Evolutionary conservation across 2,888 invertebrate species (phyloP).

Genomic region (Tholera decimalis): DNA sequence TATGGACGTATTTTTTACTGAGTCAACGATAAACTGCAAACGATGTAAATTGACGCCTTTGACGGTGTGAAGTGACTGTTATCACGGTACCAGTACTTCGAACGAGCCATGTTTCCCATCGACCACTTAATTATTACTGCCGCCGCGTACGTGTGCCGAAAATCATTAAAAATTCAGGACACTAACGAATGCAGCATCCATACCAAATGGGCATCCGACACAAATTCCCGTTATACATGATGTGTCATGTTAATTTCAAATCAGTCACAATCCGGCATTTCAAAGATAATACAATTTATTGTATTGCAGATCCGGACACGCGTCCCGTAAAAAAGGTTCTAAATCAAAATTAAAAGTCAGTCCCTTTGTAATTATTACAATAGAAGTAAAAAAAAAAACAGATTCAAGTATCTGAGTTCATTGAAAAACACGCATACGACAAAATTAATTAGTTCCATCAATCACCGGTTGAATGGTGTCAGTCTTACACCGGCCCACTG

Average conservation of each 20-base stretch:
- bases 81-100: conserved; percentile 38
- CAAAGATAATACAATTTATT: conserved; percentile 55
- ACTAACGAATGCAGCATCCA: conserved; percentile 43
- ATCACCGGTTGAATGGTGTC: conserved; percentile 87
- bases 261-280: conserved; percentile 51
- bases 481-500: conserved; percentile 82
- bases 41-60: conserved; percentile 61
- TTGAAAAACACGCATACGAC: conserved; percentile 81
- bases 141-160: conserved; percentile 21
- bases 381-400: conserved; percentile 73
- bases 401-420: conserved; percentile 83
- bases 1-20: conserved; percentile 58
- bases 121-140: conserved; percentile 42
- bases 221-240: conserved; percentile 28
- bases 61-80: conserved; percentile 44
- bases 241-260: conserved; percentile 42
- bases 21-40: conserved; percentile 55
- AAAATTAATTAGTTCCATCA: conserved; percentile 91
- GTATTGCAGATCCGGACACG: conserved; percentile 41
- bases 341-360: conserved; percentile 73
- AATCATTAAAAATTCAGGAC: conserved; percentile 52
- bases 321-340: conserved; percentile 56
- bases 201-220: conserved; percentile 31
- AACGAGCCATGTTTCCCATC: conserved; percentile 9
- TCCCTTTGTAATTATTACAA: conserved; percentile 78